Percentiles rank a stretch among this genome's conserved stretches.
Conservation (phyloP, 1,140 invertebrate species). For the Zaprionus capensis region DNA sequence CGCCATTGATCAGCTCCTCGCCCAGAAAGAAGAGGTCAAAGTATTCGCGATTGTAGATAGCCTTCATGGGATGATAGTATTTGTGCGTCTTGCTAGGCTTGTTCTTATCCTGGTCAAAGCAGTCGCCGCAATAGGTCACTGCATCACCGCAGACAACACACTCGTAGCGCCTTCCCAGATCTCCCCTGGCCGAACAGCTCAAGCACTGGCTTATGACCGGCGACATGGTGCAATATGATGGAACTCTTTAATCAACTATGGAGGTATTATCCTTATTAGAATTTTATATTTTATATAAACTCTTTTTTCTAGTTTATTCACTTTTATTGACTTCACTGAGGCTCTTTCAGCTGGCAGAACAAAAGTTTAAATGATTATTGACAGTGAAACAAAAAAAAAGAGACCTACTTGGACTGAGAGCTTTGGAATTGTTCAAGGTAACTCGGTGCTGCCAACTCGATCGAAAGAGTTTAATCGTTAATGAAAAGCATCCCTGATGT, state of each 20-base stretch:
- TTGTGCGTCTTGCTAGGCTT: conserved; percentile 36
- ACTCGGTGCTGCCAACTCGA: conserved; percentile 29
- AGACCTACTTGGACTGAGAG: not conserved
- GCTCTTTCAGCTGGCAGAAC: conserved; percentile 1
- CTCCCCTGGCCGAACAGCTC: conserved; percentile 18
- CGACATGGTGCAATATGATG: not conserved
- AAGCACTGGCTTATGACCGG: conserved; percentile 11
- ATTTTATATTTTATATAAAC: not conserved
- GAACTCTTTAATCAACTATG: not conserved
- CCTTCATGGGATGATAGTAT: conserved; percentile 65
- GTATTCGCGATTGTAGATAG: conserved; percentile 33
- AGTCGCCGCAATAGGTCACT: conserved; percentile 49
- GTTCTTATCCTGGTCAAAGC: conserved; percentile 37
- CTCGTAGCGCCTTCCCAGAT: conserved; percentile 43
- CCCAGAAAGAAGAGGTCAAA: conserved; percentile 51
- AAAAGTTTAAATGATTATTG: not conserved
- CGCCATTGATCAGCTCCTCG: conserved; percentile 43
- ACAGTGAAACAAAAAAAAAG: conserved; percentile 7
- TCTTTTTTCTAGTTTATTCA: not conserved
- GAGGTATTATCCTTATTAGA: not conserved
- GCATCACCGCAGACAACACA: conserved; percentile 45
- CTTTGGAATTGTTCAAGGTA: not conserved
- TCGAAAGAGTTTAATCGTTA: not conserved
- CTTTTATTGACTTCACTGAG: conserved; percentile 1
- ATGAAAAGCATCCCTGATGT: too few relatives aligned